Percentiles rank a stretch among this genome's conserved stretches.
phyloP scores from a whole-genome alignment of 2,888 invertebrate genomes.

The Drosophila atripex region DNA sequence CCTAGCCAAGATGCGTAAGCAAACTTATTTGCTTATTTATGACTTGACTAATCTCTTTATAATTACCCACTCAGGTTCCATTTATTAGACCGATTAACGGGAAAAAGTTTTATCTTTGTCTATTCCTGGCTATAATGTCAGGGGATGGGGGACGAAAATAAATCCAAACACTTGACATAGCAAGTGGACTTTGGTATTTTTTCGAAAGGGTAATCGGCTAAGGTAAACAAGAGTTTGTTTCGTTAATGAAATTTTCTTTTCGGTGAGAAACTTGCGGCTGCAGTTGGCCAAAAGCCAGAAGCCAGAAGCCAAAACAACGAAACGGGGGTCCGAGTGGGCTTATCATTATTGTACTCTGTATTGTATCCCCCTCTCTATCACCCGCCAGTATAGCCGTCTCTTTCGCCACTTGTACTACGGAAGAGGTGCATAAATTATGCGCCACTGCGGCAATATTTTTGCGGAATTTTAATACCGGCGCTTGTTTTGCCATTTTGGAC shows the following conservation, averaged over 20 bases:
- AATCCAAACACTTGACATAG: neutral
- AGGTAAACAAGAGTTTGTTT: conserved; percentile 26
- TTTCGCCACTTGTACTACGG: conserved; percentile 24
- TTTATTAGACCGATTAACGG: neutral
- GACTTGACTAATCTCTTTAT: conserved; percentile 24
- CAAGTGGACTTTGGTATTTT: neutral
- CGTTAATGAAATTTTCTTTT: conserved; percentile 31
- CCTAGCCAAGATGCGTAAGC: conserved; percentile 1
- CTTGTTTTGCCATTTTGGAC: conserved; percentile 14
- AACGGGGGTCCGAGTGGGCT: conserved; percentile 1
- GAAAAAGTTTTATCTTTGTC: conserved; percentile 1
- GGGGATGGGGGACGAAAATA: neutral
- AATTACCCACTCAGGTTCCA: conserved; percentile 27
- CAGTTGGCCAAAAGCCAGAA: conserved; percentile 56
- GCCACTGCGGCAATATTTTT: conserved; percentile 30
- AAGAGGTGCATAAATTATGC: conserved; percentile 61
- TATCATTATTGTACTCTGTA: conserved; percentile 38
- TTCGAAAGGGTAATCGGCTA: conserved; percentile 2
- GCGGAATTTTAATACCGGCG: conserved; percentile 35
- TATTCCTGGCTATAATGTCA: neutral
- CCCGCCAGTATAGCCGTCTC: conserved; percentile 8
- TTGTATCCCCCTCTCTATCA: neutral
- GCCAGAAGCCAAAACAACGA: conserved; percentile 37
- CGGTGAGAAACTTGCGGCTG: conserved; percentile 18
- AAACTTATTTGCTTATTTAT: conserved; percentile 29